Evolutionary conservation across 2,888 invertebrate genomes (phyloP).

Genomic region (Lordiphosa andalusiaca): DNA sequence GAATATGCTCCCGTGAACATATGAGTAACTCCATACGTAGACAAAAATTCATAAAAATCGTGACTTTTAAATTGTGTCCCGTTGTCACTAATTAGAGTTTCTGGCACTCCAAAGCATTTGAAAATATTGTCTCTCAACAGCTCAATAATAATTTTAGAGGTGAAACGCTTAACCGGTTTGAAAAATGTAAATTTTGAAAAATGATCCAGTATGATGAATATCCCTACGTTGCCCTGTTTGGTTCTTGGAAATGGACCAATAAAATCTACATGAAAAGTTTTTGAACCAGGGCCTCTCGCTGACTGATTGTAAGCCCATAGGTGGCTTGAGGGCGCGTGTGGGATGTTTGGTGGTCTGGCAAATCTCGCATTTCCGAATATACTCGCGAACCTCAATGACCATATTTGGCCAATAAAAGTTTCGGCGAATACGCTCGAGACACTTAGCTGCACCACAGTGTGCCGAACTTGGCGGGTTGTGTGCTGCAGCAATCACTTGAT

Average conservation of each 20-base stretch:
- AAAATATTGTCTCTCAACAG: too few species aligned
- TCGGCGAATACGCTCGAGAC: conserved; percentile 2
- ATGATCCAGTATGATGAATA: conserved; percentile 1
- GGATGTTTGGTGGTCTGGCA: conserved; percentile 3
- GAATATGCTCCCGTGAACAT: too few species aligned
- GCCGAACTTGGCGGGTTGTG: too few species aligned
- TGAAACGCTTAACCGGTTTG: too few species aligned
- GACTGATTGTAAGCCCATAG: not conserved
- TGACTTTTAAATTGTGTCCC: too few species aligned
- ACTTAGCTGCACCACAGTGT: conserved; percentile 2
- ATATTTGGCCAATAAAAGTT: conserved; percentile 8
- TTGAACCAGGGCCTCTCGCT: conserved; percentile 11
- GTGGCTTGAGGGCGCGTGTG: not conserved
- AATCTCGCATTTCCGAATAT: not conserved
- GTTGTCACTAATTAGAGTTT: too few species aligned
- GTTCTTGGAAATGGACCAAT: conserved; percentile 3
- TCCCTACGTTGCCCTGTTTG: not conserved
- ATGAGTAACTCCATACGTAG: too few species aligned
- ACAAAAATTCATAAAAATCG: too few species aligned
- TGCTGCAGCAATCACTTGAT: not conserved
- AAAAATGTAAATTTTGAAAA: too few species aligned
- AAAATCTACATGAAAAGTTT: conserved; percentile 1
- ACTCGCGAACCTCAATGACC: not conserved
- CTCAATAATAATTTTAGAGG: too few species aligned
- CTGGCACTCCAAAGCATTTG: too few species aligned